A percentile compares a stretch with the other conserved stretches of the same genome.
Conservation (phyloP, 1,140 invertebrate species). For the Papilio polytes region DNA sequence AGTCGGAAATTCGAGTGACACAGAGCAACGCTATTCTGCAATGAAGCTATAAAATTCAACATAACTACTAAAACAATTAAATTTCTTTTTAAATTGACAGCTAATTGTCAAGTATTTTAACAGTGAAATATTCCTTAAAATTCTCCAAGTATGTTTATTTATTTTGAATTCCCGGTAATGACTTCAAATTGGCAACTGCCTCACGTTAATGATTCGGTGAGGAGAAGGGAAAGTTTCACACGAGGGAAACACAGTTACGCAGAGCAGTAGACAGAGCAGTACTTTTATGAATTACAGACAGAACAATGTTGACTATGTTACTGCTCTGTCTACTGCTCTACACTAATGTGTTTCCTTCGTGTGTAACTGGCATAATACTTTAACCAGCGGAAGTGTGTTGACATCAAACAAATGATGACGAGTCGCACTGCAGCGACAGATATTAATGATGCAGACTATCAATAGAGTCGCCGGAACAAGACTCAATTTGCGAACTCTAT, state of each 20-base stretch:
- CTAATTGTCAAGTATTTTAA: background rate
- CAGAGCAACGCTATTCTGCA: background rate
- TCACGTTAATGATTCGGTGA: background rate
- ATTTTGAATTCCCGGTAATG: background rate
- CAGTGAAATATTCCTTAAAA: background rate
- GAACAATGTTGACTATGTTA: too few species aligned
- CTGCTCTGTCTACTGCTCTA: background rate
- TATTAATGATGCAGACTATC: conserved; percentile 34
- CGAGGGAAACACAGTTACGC: background rate
- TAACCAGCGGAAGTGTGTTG: conserved; percentile 21
- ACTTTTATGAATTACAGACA: background rate
- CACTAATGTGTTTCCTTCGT: background rate
- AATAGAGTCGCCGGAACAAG: conserved; percentile 33
- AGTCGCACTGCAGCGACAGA: conserved; percentile 31
- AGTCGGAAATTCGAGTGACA: background rate
- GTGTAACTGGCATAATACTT: background rate
- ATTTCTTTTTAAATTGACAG: background rate
- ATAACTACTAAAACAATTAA: background rate
- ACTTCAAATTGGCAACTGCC: conserved; percentile 4
- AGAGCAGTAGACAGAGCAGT: background rate
- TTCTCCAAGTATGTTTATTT: background rate
- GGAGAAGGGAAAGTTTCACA: background rate
- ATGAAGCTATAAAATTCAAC: background rate
- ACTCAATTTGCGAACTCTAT: conserved; percentile 17
- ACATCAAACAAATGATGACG: conserved; percentile 37